These are phyloP conservation scores for Cynodonichthys magdalenae DNA, from an alignment of 2,797 vertebrate genomes.

Conservation along the genomic window DNA sequence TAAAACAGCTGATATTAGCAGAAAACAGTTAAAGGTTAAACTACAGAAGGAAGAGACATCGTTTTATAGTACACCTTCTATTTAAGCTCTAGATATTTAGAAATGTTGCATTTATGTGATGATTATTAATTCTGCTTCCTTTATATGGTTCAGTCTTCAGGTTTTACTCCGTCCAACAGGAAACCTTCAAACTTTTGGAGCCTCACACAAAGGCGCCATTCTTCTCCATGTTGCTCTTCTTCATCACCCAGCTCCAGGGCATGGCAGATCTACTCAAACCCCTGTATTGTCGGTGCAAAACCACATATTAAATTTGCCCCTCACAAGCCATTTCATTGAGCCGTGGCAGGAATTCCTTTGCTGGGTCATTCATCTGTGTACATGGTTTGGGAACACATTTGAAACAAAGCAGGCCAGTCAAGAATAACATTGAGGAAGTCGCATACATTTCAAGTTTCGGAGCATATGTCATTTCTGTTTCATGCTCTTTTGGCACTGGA, in stretches of 20 bases:
- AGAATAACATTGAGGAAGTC: slow-evolving; percentile 86
- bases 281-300: slow-evolving; percentile 77
- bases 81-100: neutral
- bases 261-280: slow-evolving; percentile 71
- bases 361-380: slow-evolving; percentile 83
- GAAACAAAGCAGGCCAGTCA: slow-evolving; percentile 83
- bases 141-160: slow-evolving; percentile 28
- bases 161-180: slow-evolving; percentile 67
- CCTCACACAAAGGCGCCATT: slow-evolving; percentile 78
- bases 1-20: no score
- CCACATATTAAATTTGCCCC: slow-evolving; percentile 83
- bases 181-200: slow-evolving; percentile 57
- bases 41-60: no score
- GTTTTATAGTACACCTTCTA: neutral
- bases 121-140: slow-evolving; percentile 29
- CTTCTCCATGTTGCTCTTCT: slow-evolving; percentile 80
- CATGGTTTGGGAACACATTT: slow-evolving; percentile 82
- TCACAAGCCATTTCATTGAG: slow-evolving; percentile 82
- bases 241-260: slow-evolving; percentile 81
- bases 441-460: slow-evolving; percentile 78
- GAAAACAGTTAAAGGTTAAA: no score
- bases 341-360: slow-evolving; percentile 77
- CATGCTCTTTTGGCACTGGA: slow-evolving; percentile 52
- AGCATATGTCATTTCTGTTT: slow-evolving; percentile 71
- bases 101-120: slow-evolving; percentile 44